These are phyloP conservation scores for Aradophagus sp. DNA, from an alignment of 1,140 invertebrate species.

Conservation along the genomic window DNA sequence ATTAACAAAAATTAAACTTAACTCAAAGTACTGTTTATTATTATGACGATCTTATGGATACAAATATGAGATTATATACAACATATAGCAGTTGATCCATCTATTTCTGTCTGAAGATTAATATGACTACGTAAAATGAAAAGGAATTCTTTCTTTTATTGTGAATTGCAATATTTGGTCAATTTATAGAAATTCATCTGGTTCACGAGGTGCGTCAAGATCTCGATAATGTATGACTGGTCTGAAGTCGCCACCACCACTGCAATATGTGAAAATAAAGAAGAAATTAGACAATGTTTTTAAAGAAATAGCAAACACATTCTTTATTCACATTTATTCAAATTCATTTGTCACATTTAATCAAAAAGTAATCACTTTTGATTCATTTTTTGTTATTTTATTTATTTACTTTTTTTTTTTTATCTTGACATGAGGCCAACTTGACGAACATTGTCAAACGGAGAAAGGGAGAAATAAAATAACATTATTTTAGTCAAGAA, in stretches of 20 bases:
- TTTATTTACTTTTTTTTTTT: constrained; percentile 7
- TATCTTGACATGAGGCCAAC: constrained; percentile 63
- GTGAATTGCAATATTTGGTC: constrained; percentile 17
- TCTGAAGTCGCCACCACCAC: constrained; percentile 84
- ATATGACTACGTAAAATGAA: constrained; percentile 24
- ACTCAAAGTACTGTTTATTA: no score
- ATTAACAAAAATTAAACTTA: no score
- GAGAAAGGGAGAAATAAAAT: constrained; percentile 65
- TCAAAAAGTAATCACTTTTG: not conserved
- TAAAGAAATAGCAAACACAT: no score
- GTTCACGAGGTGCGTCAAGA: constrained; percentile 91
- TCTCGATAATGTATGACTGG: constrained; percentile 93
- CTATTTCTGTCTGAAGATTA: constrained; percentile 13
- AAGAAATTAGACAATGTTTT: constrained; percentile 36
- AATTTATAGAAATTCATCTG: constrained; percentile 85
- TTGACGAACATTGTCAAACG: constrained; percentile 57
- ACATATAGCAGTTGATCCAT: constrained; percentile 21
- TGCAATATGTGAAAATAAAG: constrained; percentile 69
- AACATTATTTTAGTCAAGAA: constrained; percentile 52
- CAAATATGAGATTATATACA: constrained; percentile 28
- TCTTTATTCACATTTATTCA: no score
- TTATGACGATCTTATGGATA: constrained; percentile 35
- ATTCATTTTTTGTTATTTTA: not conserved
- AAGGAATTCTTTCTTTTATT: constrained; percentile 5
- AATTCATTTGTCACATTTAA: not conserved